phyloP scores from a whole-genome alignment of 2,888 invertebrate genomes.

The Polydrusus pterygomalis region DNA sequence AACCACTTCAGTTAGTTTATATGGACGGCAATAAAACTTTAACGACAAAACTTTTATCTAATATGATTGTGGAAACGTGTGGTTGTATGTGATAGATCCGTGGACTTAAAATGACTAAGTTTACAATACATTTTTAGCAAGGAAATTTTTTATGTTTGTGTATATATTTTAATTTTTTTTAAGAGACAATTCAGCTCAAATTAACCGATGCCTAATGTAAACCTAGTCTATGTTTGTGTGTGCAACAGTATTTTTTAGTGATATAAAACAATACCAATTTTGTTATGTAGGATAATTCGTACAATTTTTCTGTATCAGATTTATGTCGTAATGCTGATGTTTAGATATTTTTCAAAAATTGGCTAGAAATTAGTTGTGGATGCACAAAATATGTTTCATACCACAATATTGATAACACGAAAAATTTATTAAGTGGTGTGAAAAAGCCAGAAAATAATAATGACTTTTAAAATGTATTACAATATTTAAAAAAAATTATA shows the following conservation, averaged over 20 bases:
- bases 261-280: slow-evolving; percentile 32
- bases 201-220: neutral
- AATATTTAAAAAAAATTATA: too few species aligned
- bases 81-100: slow-evolving; percentile 82
- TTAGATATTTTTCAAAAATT: too few species aligned
- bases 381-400: too few species aligned
- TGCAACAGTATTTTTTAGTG: slow-evolving; percentile 46
- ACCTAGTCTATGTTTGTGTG: neutral
- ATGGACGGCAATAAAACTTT: slow-evolving; percentile 86
- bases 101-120: slow-evolving; percentile 8
- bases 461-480: too few species aligned
- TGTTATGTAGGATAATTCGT: too few species aligned
- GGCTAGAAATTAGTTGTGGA: too few species aligned
- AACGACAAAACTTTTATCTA: slow-evolving; percentile 86
- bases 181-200: neutral
- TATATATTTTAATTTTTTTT: neutral
- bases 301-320: too few species aligned
- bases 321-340: too few species aligned
- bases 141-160: too few species aligned
- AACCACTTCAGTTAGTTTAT: slow-evolving; percentile 86
- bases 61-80: slow-evolving; percentile 94
- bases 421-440: too few species aligned
- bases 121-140: neutral
- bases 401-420: too few species aligned
- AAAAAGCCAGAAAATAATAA: too few species aligned